Conservation (phyloP, 2,113 vertebrate species). For the Centropus bengalensis region DNA sequence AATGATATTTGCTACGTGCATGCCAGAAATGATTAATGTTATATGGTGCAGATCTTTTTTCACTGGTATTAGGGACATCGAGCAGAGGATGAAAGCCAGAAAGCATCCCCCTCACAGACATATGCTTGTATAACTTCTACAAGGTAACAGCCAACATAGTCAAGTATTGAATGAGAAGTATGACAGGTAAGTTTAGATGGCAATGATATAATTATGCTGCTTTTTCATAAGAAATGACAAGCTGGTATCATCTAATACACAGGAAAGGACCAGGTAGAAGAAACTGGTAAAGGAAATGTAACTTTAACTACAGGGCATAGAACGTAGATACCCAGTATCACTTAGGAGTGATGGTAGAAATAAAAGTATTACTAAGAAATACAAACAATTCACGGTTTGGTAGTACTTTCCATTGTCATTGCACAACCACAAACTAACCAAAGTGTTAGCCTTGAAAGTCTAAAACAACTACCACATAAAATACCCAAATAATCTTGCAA, state of each 20-base stretch:
- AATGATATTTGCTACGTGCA: constrained; percentile 30
- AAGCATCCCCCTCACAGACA: not conserved
- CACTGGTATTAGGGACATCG: not conserved
- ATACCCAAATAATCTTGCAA: not conserved
- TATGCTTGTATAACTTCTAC: not conserved
- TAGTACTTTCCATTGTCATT: not conserved
- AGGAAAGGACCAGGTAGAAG: not conserved
- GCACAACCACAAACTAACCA: not conserved
- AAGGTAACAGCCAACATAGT: not conserved
- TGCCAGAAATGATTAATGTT: constrained; percentile 40
- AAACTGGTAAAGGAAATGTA: not conserved
- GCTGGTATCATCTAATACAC: not conserved
- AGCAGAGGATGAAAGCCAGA: not conserved
- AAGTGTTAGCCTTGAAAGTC: not conserved
- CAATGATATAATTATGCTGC: not conserved
- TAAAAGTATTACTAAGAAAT: not conserved
- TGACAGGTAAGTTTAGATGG: not conserved
- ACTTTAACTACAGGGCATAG: not conserved
- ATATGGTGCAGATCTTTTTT: constrained; percentile 7
- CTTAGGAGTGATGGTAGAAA: not conserved
- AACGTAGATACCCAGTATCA: accelerated
- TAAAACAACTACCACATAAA: not conserved
- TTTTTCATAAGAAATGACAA: not conserved
- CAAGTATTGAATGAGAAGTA: not conserved
- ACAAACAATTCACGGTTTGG: not conserved